These are phyloP conservation scores for Seladonia tumulorum DNA, from an alignment of 2,888 invertebrate genomes.

Conservation along the genomic window DNA sequence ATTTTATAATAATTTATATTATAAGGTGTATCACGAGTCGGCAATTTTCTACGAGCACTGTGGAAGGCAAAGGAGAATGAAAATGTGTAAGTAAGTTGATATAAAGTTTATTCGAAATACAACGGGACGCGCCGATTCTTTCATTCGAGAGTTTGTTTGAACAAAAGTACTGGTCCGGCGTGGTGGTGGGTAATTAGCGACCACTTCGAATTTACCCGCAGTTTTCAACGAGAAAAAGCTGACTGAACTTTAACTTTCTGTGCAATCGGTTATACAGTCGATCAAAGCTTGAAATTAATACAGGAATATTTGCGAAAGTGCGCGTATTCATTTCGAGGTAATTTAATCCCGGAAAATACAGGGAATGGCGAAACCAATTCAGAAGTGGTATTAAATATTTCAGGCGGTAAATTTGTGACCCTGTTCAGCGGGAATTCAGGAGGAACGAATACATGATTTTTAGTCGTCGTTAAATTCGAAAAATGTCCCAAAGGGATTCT, in stretches of 20 bases:
- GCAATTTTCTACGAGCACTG: neutral
- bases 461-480: neutral
- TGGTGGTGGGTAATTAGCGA: constrained; percentile 28
- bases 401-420: neutral
- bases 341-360: constrained; percentile 23
- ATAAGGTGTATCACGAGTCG: neutral
- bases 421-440: neutral
- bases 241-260: constrained; percentile 16
- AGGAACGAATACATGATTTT: neutral
- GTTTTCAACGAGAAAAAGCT: constrained; percentile 9
- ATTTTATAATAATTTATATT: neutral
- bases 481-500: neutral
- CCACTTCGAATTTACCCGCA: constrained; percentile 3
- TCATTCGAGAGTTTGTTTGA: constrained; percentile 1
- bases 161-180: constrained; percentile 14
- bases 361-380: neutral
- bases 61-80: neutral
- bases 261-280: constrained; percentile 13
- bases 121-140: neutral
- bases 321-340: neutral
- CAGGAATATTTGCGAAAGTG: constrained; percentile 21
- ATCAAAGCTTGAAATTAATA: constrained; percentile 35
- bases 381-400: neutral
- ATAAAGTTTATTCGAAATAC: neutral
- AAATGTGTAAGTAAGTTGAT: neutral